Evolutionary conservation across 2,113 vertebrate genomes (phyloP).

Genomic region (Manacus vitellinus): DNA sequence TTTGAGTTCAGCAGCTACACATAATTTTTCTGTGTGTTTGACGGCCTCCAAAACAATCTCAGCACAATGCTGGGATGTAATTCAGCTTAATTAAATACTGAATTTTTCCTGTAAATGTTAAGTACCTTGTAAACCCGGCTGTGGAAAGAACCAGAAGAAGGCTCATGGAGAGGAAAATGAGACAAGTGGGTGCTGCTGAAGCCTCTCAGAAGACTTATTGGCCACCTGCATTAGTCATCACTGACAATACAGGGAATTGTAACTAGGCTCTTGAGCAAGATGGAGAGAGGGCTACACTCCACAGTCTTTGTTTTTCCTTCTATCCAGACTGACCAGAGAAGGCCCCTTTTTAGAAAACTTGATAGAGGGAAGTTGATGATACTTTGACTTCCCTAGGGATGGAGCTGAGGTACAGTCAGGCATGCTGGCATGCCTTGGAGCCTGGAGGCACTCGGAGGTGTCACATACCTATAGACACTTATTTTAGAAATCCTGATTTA

Average conservation of each 20-base stretch:
- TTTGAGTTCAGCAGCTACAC: neutral
- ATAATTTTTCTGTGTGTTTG: neutral
- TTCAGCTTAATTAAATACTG: slow-evolving; percentile 31
- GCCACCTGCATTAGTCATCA: neutral
- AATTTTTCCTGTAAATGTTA: slow-evolving; percentile 35
- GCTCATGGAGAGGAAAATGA: neutral
- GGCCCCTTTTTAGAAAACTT: neutral
- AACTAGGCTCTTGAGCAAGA: neutral
- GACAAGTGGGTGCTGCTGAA: neutral
- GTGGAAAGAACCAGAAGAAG: neutral
- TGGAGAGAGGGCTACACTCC: neutral
- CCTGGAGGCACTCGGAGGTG: neutral
- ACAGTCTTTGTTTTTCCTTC: neutral
- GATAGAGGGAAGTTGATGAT: neutral
- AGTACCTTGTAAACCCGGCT: neutral
- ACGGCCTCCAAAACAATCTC: neutral
- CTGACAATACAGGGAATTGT: neutral
- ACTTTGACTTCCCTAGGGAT: neutral
- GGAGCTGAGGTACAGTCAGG: neutral
- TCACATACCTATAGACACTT: neutral
- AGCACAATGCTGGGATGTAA: neutral
- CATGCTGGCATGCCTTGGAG: neutral
- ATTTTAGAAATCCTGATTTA: neutral
- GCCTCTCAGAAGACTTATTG: neutral
- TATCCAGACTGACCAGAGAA: neutral